Evolutionary conservation across 2,797 vertebrate genomes (phyloP), one percentile per base, ranked within the genome.

Genomic region (Micromesistius poutassou): DNA sequence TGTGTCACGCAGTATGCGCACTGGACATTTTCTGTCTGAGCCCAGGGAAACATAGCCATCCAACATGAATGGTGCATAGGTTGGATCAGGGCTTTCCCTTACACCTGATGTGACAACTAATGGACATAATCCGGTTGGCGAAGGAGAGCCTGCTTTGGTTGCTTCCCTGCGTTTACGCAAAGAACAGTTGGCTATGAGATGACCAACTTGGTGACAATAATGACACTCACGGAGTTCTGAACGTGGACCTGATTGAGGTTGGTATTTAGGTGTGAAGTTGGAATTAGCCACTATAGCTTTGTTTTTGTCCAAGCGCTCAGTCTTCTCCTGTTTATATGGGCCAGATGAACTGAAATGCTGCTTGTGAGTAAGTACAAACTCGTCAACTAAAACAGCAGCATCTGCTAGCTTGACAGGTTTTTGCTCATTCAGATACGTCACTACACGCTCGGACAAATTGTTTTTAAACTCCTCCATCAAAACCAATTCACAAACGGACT

Each of bases 381-480:
- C 31, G 31, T 31, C 31, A 31, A 36, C 76, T 30, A 78, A 30
- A 1, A 75, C 73, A 33, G 76, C 40, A 10, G 76, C 79, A 35
- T 80, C 3, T 14, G 62, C 14, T 16, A 80, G 22, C 3, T 73
- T 72, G 1, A 28, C 33, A n/a, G 50, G 73, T 33, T 81, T 78
- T 13, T 75, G 66, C 10, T 81, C 40, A 16, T 68, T 72, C 33
- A 75, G 72, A 38, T 81, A 66, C 1, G 50, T 9, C 4, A 75
- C 25, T 1, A 78, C 12, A 16, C 28, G 38, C 6, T 81, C 66
- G 1, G 42, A 66, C 3, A 74, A 16, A 71, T 66, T 70, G 5
- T 46, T 71, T 33, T 81, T 55, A 72, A 81, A 81, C 10, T 77
- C 62, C 33, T 81, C 66, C 16, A 75, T 22, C 14, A 81, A 31